Percentiles rank a stretch among this genome's conserved stretches.
Evolutionary conservation across 1,140 invertebrate genomes (phyloP).

Genomic region (Heliconius eleuchia): DNA sequence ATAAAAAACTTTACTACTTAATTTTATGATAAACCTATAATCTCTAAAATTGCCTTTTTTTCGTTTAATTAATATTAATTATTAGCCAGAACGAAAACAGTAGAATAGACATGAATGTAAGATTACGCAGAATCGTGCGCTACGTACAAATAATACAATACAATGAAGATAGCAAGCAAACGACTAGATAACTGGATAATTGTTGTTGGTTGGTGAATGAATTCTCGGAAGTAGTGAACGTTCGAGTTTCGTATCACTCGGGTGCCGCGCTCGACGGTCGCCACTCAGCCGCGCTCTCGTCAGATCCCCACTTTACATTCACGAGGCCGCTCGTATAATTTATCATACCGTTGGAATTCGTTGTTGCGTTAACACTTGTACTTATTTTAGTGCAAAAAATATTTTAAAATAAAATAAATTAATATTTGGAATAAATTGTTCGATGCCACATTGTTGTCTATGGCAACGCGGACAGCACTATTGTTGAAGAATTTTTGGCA

Average conservation of each 20-base stretch:
- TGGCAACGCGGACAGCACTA: constrained; percentile 19
- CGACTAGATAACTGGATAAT: constrained; percentile 65
- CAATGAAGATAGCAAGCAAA: constrained; percentile 58
- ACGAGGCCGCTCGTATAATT: constrained; percentile 33
- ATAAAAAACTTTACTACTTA: not conserved
- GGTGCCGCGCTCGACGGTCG: constrained; percentile 30
- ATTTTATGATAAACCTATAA: not conserved
- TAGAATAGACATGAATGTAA: constrained; percentile 43
- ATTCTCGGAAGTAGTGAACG: constrained; percentile 70
- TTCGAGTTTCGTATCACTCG: constrained; percentile 60
- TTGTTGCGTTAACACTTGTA: constrained; percentile 23
- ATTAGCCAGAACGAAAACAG: constrained; percentile 34
- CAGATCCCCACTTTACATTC: constrained; percentile 42
- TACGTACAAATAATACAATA: constrained; percentile 48
- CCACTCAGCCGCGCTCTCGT: constrained; percentile 40
- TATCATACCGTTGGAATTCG: constrained; percentile 25
- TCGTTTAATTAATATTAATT: constrained; percentile 31
- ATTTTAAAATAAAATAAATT: not conserved
- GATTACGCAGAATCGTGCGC: constrained; percentile 50
- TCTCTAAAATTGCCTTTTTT: constrained; percentile 1
- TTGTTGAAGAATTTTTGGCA: constrained; percentile 16
- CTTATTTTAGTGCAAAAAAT: not conserved
- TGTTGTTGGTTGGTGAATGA: constrained; percentile 63
- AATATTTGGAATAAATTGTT: not conserved
- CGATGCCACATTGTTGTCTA: constrained; percentile 5